Conservation (phyloP, 2,888 invertebrate species). For the Embidobia sp. region DNA sequence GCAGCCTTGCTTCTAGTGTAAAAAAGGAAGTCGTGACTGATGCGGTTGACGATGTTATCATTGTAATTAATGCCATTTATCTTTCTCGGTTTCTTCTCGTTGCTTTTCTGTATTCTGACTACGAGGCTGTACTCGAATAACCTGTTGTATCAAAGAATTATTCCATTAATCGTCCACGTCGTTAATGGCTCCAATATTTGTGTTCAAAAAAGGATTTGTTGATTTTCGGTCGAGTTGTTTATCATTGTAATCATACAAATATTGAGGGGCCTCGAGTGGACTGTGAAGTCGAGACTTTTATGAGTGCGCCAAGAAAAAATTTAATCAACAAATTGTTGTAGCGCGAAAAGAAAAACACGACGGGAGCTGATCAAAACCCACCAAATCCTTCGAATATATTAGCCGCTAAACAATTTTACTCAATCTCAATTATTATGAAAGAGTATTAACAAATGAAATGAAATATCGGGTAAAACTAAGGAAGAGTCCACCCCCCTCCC, state of each 20-base stretch:
- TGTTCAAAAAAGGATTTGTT: constrained; percentile 35
- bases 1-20: constrained; percentile 54
- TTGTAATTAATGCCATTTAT: constrained; percentile 74
- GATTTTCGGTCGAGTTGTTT: constrained; percentile 29
- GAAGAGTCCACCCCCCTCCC: no score
- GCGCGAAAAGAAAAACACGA: no score
- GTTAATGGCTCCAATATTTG: constrained; percentile 52
- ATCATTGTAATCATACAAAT: constrained; percentile 43
- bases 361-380: no score
- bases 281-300: no score
- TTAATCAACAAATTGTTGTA: no score
- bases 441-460: no score
- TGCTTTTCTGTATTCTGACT: constrained; percentile 60
- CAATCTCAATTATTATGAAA: no score
- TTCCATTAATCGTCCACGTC: constrained; percentile 52
- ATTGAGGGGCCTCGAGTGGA: not conserved
- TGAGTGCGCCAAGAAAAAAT: no score
- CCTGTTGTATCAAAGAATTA: constrained; percentile 60
- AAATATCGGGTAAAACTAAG: no score
- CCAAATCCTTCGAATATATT: no score
- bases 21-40: constrained; percentile 66
- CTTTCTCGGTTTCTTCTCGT: constrained; percentile 59
- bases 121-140: constrained; percentile 57
- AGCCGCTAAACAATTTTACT: no score
- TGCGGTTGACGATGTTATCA: constrained; percentile 77